Conservation (phyloP, 1,140 invertebrate species). For the Drosophila orena region DNA sequence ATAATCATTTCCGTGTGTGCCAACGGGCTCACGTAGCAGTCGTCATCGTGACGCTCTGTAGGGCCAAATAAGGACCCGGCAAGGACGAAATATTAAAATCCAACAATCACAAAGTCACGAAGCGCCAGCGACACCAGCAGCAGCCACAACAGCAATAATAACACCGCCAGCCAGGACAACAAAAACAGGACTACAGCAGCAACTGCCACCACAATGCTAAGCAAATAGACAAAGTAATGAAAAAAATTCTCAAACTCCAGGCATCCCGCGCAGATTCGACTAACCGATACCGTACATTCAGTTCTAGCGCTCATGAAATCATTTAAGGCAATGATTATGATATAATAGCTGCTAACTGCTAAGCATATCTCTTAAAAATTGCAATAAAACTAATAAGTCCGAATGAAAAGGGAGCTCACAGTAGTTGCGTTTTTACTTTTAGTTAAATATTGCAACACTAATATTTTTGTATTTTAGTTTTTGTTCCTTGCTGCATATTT, state of each 20-base stretch:
- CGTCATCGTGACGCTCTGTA: constrained; percentile 67
- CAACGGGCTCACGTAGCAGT: constrained; percentile 69
- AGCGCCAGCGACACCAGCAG: constrained; percentile 53
- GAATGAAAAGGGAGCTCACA: too few species aligned
- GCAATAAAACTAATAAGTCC: too few species aligned
- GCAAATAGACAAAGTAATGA: constrained; percentile 79
- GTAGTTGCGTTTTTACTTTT: too few species aligned
- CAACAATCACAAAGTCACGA: constrained; percentile 65
- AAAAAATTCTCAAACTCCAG: constrained; percentile 42
- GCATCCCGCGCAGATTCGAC: neutral
- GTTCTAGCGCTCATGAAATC: neutral
- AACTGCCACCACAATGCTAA: constrained; percentile 58
- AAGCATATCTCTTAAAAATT: neutral
- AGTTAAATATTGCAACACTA: too few species aligned
- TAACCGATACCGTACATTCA: neutral
- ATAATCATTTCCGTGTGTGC: constrained; percentile 75
- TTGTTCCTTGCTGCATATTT: too few species aligned
- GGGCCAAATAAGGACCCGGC: constrained; percentile 29
- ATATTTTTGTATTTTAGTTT: too few species aligned
- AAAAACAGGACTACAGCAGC: constrained; percentile 14
- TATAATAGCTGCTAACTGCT: too few species aligned
- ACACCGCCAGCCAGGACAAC: constrained; percentile 36
- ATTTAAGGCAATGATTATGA: neutral
- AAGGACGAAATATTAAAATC: constrained; percentile 75
- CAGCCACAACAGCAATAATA: constrained; percentile 56